These are phyloP conservation scores for Larimichthys polyactis DNA, from an alignment of 2,113 vertebrate genomes.

Conservation along the genomic window DNA sequence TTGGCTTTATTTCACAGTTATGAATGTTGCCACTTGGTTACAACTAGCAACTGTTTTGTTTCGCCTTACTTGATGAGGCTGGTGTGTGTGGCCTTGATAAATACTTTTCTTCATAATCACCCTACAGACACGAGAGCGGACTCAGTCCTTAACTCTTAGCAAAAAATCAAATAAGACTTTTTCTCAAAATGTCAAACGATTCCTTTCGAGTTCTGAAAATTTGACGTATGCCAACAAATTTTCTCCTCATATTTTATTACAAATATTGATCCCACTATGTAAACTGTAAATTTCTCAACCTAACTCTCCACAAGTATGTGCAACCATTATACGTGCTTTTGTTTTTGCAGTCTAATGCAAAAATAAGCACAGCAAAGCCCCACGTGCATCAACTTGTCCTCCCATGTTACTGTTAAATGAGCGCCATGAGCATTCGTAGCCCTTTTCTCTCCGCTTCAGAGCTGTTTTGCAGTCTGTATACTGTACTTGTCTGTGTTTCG, in stretches of 20 bases:
- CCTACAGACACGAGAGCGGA: not conserved
- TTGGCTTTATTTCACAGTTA: too few relatives aligned
- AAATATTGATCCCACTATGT: not conserved
- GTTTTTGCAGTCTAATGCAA: not conserved
- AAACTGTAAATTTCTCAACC: not conserved
- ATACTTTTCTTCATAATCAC: too few relatives aligned
- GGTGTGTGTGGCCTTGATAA: not conserved
- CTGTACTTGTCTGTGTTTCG: conserved; percentile 18
- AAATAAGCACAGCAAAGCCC: not conserved
- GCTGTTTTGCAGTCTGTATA: conserved; percentile 22
- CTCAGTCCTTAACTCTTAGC: not conserved
- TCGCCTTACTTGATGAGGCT: not conserved
- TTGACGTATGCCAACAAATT: not conserved
- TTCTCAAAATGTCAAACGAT: not conserved
- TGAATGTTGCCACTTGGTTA: too few relatives aligned
- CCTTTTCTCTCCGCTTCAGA: not conserved
- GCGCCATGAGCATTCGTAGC: not conserved
- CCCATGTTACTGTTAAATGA: not conserved
- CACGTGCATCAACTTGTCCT: not conserved
- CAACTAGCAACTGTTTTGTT: too few relatives aligned
- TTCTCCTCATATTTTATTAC: not conserved
- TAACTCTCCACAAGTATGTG: not conserved
- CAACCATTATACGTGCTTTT: not conserved
- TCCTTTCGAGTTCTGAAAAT: not conserved
- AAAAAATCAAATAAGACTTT: not conserved